Percentiles rank a stretch among this genome's conserved stretches.
Evolutionary conservation across 2,888 invertebrate species (phyloP).

Genomic region (Troilus luridus): DNA sequence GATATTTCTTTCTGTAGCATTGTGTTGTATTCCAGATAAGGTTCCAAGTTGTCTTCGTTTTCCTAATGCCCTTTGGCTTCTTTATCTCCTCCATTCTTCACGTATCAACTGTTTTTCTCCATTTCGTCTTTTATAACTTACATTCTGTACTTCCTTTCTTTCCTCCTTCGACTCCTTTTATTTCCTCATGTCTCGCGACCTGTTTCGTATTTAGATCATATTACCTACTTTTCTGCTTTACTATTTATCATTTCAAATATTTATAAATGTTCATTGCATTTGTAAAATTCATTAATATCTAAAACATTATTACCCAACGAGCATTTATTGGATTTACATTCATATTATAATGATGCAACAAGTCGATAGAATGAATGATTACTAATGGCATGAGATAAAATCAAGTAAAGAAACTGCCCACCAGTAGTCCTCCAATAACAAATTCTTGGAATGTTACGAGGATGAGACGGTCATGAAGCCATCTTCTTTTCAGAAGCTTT

Average conservation of each 20-base stretch:
- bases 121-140: background rate
- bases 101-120: background rate
- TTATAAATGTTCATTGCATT: no score
- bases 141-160: background rate
- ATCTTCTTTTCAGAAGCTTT: no score
- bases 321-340: no score
- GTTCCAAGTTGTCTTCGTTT: background rate
- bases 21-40: background rate
- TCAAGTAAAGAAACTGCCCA: no score
- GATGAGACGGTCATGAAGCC: no score
- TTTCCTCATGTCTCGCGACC: background rate
- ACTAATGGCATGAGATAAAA: no score
- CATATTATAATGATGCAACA: no score
- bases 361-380: no score
- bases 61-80: background rate
- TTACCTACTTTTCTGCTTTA: background rate
- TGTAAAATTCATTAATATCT: no score
- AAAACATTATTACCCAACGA: no score
- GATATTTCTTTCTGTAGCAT: background rate
- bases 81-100: slow-evolving; percentile 13
- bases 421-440: no score
- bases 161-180: background rate
- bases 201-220: background rate
- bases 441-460: no score
- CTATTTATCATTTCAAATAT: background rate